Evolutionary conservation across 1,140 invertebrate genomes (phyloP), one percentile per base, ranked within the genome.

Genomic region (Pseudomyrmex gracilis): DNA sequence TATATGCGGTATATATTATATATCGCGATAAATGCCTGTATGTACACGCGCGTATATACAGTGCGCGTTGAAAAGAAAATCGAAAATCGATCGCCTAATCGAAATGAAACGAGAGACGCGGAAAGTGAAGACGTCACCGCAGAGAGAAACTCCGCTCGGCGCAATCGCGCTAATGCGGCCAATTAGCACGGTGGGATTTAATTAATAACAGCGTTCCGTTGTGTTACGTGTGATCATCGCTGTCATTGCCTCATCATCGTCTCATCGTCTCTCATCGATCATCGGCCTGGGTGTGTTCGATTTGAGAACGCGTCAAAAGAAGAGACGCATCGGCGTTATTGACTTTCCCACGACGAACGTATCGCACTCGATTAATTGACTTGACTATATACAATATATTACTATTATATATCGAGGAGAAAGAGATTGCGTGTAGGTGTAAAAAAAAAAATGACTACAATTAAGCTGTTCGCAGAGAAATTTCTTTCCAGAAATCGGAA

Each of bases 131-230:
- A 77, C 49, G 64, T 57, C 34, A 47, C 53, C 0, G 7, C 34
- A 34, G 34, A 66, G 43, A 34, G 53, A 58, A 71, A 71, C 66
- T 80, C 76, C 76, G 76, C 43, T 78, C 76, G 64, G 76, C 64
- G 76, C 53, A 20, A 70, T 78, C 76, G 47, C 53, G 43, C 53
- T 70, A 80, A 70, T 71, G 34, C 34, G 20, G 12, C 53, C 66
- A 8, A 47, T 70, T 80, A 80, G 12, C 53, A 58, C 5, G 20
- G 63, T 51, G 24, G 49, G 53, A 53, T 2, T 2, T 71, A 58
- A 80, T 80, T 70, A 80, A 43, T 70, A 80, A 43, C 63, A 47
- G 43, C 17, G 49, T 34, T 1, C 47, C 67, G 4, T 49, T 53
- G 67, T 47, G 67, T 47, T 49, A 15, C 8, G 22, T 3, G 20